Conservation (phyloP, 2,797 vertebrate genomes). For the Phataginus tricuspis region DNA sequence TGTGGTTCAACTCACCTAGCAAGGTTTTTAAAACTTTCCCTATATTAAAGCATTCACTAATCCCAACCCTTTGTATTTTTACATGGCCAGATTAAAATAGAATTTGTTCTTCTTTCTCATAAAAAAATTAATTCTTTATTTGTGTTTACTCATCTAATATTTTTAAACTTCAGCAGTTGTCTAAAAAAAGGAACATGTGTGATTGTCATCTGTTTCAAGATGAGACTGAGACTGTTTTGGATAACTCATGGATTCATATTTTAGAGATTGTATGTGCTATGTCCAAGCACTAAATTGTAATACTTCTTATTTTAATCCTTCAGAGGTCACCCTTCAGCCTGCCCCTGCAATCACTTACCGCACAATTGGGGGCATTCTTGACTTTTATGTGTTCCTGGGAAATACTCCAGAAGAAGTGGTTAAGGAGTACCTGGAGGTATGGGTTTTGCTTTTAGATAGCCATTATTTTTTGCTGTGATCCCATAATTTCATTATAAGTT, state of each 20-base stretch:
- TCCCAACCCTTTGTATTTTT: background rate
- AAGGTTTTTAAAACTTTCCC: background rate
- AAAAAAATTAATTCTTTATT: background rate
- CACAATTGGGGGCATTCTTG: constrained; percentile 94
- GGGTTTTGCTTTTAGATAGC: background rate
- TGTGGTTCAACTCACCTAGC: background rate
- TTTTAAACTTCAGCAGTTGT: background rate
- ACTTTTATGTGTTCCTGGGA: constrained; percentile 95
- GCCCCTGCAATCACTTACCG: constrained; percentile 95
- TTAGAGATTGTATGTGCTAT: background rate
- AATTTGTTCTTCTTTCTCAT: background rate
- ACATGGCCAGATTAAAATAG: background rate
- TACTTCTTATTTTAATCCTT: background rate
- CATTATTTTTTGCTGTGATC: background rate
- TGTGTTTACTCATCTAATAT: background rate
- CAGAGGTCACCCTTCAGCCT: constrained; percentile 95
- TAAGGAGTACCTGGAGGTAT: constrained; percentile 92
- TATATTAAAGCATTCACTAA: background rate
- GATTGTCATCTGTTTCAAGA: constrained; percentile 18
- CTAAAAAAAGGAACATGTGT: background rate
- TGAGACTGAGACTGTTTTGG: background rate
- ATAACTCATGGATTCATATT: background rate
- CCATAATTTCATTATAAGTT: background rate
- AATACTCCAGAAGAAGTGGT: constrained; percentile 95
- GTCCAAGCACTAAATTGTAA: background rate